Base-by-base conservation (phyloP, 2,888 invertebrate genomes). In the Cataglyphis albicans region DNA sequence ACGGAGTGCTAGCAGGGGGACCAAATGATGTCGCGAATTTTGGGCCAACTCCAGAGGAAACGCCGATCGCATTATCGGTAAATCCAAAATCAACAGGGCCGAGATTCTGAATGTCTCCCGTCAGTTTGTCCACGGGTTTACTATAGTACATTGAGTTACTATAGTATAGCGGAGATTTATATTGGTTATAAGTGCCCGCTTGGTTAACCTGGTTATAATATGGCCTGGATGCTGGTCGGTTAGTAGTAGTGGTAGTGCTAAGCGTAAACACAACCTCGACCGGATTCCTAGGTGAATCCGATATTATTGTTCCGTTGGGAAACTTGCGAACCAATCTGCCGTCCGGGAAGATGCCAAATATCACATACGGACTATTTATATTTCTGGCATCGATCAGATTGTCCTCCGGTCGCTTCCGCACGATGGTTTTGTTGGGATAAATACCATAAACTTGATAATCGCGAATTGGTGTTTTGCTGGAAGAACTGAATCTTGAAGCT, bases 241-340 rank as follows among this genome's bases (percentile, higher is more conserved):
- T 94, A 93, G 94, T 94, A 73, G 92, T 93, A 88, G 93, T 93
- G 90, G 92, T 91, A 88, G 94, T 94, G 89, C 92, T 94, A 92
- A 94, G 93, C 84, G 94, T 91, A 90, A 94, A 94, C 84, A 95
- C 93, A 91, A 94, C 92, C 92, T 94, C 94, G 82, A 94, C 93
- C 86, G 94, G 94, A 88, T 91, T 94, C 83, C 91, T 93, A 82
- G 94, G 93, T 83, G 94, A 93, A 93, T 97, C 97, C 95, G 97
- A 97, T 94, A 97, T 96, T 95, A 97, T 95, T 93, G 97, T 97
- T 94, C 97, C 97, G 93, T 97, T 97, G 88, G 97, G 97, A 94
- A 97, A 97, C 95, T 97, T 97, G 95, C 97, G 96, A 94, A 97
- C 96, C 94, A 97, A 95, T 94, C 97, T 97, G 95, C 97, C 97